Evolutionary conservation across 1,140 invertebrate genomes (phyloP).

Genomic region (Cydia amplana): DNA sequence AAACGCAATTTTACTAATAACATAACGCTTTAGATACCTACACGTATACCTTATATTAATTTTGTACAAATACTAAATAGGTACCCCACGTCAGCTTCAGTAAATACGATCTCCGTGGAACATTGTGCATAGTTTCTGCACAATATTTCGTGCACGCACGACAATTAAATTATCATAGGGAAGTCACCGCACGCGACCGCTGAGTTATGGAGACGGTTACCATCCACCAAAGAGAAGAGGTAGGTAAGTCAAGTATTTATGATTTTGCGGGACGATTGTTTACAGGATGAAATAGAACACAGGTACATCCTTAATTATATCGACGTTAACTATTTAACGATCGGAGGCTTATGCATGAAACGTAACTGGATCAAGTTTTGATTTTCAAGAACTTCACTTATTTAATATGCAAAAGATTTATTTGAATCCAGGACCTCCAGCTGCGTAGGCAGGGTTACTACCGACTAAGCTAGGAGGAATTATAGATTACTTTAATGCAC

Average conservation of each 20-base stretch:
- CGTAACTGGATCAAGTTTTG: no score
- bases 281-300: not conserved
- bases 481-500: no score
- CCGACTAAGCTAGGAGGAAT: no score
- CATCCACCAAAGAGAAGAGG: not conserved
- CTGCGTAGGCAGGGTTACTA: no score
- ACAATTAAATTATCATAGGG: conserved; percentile 73
- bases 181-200: conserved; percentile 61
- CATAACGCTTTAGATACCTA: no score
- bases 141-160: conserved; percentile 51
- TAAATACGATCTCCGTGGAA: conserved; percentile 9
- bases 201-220: conserved; percentile 52
- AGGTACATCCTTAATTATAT: no score
- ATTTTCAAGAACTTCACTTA: no score
- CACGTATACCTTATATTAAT: not conserved
- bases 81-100: not conserved
- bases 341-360: no score
- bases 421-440: no score
- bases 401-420: no score
- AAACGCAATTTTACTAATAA: no score
- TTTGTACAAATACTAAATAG: not conserved
- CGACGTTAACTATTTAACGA: no score
- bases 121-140: conserved; percentile 11
- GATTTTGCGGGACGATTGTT: not conserved
- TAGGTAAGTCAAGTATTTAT: conserved; percentile 19